Evolutionary conservation across 1,140 invertebrate species (phyloP), one percentile per base, ranked within the genome.

Genomic region (Calliopsis andreniformis): DNA sequence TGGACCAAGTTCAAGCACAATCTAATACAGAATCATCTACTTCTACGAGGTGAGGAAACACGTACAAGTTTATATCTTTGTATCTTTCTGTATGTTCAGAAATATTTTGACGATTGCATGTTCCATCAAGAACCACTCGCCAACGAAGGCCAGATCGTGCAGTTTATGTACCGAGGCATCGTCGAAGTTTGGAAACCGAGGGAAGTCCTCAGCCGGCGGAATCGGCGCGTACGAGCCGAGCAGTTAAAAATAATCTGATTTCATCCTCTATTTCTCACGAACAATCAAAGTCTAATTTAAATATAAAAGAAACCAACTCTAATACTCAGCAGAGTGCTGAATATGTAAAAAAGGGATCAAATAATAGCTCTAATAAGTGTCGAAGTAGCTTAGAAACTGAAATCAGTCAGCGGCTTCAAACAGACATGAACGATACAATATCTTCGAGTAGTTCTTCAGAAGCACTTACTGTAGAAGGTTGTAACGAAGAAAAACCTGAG

Each of bases 111-210:
- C 30, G 20, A 18, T 55, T 30, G n/a, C n/a, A 16, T 10, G 12
- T 49, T 42, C 53, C 42, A 0, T 64, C 6, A 63, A 91, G 90
- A 68, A 79, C 83, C 5, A 87, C 75, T 49, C 91, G 93, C 55
- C 92, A 94, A 73, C 93, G 94, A 68, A 93, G 96, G 83, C 96
- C 96, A 66, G 96, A 97, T 89, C 93, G 95, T 6, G 95, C 95
- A 7, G 94, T 96, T 43, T 97, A 97, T 91, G 95, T 97, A 25
- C 96, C 96, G 73, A 92, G 94, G 84, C 95, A 95, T 75, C 91
- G 95, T 71, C 93, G 96, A 63, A 92, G 92, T 79, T 87, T 91
- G 47, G 93, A 93, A 76, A 90, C 88, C 43, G 89, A 91, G 67
- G 84, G 53, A 20, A 85, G 64, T 56, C 42, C 63, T 32, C 78